Base-by-base conservation (phyloP, 2,888 invertebrate genomes). In the Leptopterna dolabrata region DNA sequence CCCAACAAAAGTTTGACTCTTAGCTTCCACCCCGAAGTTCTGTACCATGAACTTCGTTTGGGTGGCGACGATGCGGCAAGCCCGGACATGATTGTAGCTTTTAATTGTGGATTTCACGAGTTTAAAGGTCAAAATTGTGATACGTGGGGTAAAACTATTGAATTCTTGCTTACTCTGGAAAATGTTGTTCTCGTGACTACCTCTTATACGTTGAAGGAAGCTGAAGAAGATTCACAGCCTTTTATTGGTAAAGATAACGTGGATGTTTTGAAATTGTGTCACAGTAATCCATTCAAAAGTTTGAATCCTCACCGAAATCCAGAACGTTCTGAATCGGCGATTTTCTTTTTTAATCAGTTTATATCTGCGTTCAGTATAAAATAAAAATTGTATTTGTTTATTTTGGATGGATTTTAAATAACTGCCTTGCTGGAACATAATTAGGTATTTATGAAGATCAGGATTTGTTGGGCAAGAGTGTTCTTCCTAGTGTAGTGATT, bases 61-160 rank as follows among this genome's bases (percentile, higher is more conserved):
- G 30, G 55, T 63, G 19, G 43, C 0, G 19, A 30, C 16, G 41
- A 19, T 1, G 43, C 19, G 14, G 7, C 36, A 3, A 70, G 88
- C 76, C 91, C 91, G n/a, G 90, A 91, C 89, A 76, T 91, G 47
- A 90, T 91, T 24, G 90, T 91, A 13, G 91, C 90, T 0, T 91
- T 91, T 87, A 92, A 92, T 88, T 91, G 91, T 89, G 91, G 92
- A 30, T 89, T 92, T 81, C 91, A 91, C 89, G 91, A 91, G 88
- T 90, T 89, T 87, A 87, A 89, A 86, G 88, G 89, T 29, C 73
- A 87, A 7, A 87, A 86, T 11, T 71, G 73, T 27, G 91, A 91
- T 88, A 89, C 90, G 6, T 92, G 92, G 92, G 82, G 88, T 51
- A 86, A 89, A 14, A 90, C 91, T 70, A 87, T 92, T 43, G 87